These are phyloP conservation scores for Cynodonichthys magdalenae DNA, from an alignment of 2,797 vertebrate species.

Conservation along the genomic window DNA sequence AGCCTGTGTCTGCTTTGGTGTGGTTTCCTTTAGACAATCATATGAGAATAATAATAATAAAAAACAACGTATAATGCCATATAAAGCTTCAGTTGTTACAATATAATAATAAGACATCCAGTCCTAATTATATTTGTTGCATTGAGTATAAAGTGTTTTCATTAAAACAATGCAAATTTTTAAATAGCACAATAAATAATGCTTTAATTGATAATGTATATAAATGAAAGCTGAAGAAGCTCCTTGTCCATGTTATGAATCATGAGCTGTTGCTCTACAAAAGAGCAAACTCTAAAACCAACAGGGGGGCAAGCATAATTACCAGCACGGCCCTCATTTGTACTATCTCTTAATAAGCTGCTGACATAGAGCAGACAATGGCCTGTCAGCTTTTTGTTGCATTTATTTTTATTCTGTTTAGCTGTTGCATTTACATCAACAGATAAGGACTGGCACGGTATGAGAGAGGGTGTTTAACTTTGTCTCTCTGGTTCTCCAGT, in stretches of 20 bases:
- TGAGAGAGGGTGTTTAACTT: conserved; percentile 62
- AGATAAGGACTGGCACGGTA: conserved; percentile 58
- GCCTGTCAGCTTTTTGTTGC: conserved; percentile 71
- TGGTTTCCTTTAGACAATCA: not conserved
- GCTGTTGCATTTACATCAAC: conserved; percentile 56
- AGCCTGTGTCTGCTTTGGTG: no score
- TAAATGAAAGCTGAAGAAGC: conserved; percentile 11
- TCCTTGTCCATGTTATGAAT: conserved; percentile 55
- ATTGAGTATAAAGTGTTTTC: not conserved
- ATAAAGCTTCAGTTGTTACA: not conserved
- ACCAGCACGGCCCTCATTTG: conserved; percentile 79
- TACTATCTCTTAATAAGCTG: conserved; percentile 84
- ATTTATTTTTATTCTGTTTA: conserved; percentile 52
- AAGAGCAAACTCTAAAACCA: conserved; percentile 64
- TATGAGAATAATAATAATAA: not conserved
- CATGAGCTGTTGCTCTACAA: conserved; percentile 61
- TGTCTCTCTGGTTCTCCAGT: conserved; percentile 69
- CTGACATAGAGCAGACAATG: conserved; percentile 78
- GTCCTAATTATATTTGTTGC: not conserved
- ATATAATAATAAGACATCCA: not conserved
- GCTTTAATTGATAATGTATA: not conserved
- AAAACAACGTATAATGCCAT: no score
- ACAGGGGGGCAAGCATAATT: conserved; percentile 74
- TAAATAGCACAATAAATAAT: not conserved
- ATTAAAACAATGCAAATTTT: not conserved